These are phyloP conservation scores for Xiphorhynchus elegans DNA, from an alignment of 2,113 vertebrate genomes.

Conservation along the genomic window DNA sequence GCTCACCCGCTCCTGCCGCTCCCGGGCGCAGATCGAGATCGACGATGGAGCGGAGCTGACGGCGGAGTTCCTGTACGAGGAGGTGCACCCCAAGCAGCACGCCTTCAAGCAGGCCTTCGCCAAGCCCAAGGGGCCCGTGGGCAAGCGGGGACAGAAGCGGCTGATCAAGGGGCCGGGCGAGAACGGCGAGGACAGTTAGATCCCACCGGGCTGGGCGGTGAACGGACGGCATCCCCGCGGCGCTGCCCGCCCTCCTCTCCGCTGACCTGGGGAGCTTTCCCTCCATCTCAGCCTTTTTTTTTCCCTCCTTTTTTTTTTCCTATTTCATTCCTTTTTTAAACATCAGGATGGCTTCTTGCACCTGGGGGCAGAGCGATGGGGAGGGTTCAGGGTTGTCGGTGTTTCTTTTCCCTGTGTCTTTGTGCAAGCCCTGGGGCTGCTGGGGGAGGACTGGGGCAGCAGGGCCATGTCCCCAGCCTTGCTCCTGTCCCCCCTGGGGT, in stretches of 20 bases:
- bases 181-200: constrained; percentile 92
- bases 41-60: constrained; percentile 91
- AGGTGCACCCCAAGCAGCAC: constrained; percentile 96
- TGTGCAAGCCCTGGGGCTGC: background rate
- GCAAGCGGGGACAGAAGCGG: constrained; percentile 94
- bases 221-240: constrained; percentile 29
- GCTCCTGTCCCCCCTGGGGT: background rate
- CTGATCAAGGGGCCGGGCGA: constrained; percentile 90
- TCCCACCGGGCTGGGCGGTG: background rate
- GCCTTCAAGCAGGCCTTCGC: constrained; percentile 93
- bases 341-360: constrained; percentile 22
- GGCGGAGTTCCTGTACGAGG: constrained; percentile 93
- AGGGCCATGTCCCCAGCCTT: background rate
- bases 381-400: background rate
- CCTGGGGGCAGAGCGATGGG: background rate
- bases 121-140: constrained; percentile 95
- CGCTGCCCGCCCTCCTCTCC: constrained; percentile 21
- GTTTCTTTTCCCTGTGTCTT: background rate
- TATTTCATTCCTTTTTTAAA: constrained; percentile 44
- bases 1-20: background rate
- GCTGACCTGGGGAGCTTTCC: constrained; percentile 43
- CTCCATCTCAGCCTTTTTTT: background rate
- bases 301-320: background rate
- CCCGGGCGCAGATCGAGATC: constrained; percentile 86
- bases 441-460: background rate